A percentile compares a stretch with the other conserved stretches of the same genome.
These are phyloP conservation scores for Amyelois transitella DNA, from an alignment of 1,140 invertebrate species.

Conservation along the genomic window DNA sequence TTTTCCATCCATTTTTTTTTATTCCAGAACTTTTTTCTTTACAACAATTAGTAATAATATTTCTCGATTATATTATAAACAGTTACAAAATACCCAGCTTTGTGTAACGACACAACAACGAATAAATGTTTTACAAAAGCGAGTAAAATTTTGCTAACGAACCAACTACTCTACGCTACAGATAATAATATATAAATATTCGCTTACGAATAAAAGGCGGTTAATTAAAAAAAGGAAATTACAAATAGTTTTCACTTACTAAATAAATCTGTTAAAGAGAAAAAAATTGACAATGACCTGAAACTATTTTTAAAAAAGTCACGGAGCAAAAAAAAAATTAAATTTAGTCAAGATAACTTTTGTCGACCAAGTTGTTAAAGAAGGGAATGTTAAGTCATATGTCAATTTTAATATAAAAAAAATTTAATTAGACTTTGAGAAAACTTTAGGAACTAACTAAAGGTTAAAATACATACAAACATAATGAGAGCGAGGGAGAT, in stretches of 20 bases:
- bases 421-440: no score
- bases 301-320: no score
- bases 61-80: neutral
- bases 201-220: neutral
- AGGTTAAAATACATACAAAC: no score
- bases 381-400: no score
- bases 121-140: neutral
- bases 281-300: neutral
- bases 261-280: neutral
- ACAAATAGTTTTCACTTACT: neutral
- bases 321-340: no score
- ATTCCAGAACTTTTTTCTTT: no score
- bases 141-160: neutral
- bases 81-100: neutral
- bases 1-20: no score
- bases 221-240: neutral
- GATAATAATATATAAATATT: neutral
- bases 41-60: neutral
- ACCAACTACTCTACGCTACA: neutral
- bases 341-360: no score
- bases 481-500: no score
- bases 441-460: no score
- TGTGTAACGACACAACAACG: neutral
- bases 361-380: no score
- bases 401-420: no score